These are phyloP conservation scores for Porites rus DNA, from an alignment of 92 coral and sea anemone species.

Conservation along the genomic window DNA sequence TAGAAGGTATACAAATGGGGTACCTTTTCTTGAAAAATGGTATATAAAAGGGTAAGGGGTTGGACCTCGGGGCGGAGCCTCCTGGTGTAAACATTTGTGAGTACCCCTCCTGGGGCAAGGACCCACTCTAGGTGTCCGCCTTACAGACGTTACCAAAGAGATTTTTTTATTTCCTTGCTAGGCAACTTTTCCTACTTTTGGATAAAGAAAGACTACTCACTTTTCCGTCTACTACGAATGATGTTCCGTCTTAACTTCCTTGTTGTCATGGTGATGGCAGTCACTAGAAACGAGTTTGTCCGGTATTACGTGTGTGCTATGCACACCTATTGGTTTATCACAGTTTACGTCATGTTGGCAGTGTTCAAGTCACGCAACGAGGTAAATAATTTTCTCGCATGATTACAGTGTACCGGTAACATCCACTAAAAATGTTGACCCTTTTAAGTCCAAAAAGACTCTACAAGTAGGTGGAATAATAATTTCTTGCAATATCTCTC, in stretches of 20 bases:
- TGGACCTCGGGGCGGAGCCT: too few species aligned
- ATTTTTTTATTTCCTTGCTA: constrained; percentile 22
- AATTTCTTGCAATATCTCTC: too few species aligned
- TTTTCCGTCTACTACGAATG: constrained; percentile 95
- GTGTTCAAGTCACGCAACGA: constrained; percentile 82
- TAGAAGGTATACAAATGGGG: too few species aligned
- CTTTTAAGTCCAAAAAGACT: too few species aligned
- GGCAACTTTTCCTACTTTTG: constrained; percentile 98
- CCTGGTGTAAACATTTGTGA: too few species aligned
- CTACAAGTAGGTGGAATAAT: too few species aligned
- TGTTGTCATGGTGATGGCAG: constrained; percentile 99
- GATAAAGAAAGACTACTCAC: constrained; percentile 93
- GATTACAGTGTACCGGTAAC: neutral
- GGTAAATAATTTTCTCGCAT: constrained; percentile 40
- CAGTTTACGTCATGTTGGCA: constrained; percentile 97
- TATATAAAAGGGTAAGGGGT: too few species aligned
- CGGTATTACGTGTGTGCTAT: constrained; percentile 99
- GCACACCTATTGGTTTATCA: constrained; percentile 99
- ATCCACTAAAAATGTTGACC: too few species aligned
- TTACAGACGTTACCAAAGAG: too few species aligned
- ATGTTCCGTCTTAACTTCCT: constrained; percentile 98
- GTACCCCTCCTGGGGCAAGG: too few species aligned
- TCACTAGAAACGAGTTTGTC: constrained; percentile 98
- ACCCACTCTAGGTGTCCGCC: too few species aligned
- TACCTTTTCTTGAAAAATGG: too few species aligned